Percentiles rank a stretch among this genome's conserved stretches.
Conservation (phyloP, 2,797 vertebrate genomes). For the Phoebastria nigripes region DNA sequence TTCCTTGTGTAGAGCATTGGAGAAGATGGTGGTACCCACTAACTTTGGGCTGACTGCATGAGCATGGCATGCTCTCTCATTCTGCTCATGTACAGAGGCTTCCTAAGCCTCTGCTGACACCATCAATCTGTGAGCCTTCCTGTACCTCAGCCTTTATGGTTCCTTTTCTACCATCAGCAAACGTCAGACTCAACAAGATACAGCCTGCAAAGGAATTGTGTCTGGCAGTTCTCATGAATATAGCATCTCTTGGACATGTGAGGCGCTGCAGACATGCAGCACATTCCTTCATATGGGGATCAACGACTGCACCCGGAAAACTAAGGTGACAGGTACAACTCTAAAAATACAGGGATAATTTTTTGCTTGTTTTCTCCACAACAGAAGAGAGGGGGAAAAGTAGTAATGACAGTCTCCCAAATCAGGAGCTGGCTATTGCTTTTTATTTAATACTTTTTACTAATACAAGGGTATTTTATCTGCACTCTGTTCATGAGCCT, state of each 20-base stretch:
- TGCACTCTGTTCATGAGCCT: not conserved
- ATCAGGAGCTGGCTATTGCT: not conserved
- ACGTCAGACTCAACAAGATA: rapidly evolving
- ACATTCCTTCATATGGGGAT: not conserved
- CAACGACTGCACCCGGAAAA: rapidly evolving
- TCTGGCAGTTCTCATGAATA: not conserved
- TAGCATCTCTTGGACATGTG: not conserved
- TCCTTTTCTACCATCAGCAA: not conserved
- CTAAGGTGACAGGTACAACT: not conserved
- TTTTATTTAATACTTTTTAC: not conserved
- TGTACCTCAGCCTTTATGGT: not conserved
- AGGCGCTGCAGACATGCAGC: not conserved
- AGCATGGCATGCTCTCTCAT: not conserved
- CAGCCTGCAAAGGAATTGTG: not conserved
- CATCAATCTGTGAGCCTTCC: not conserved
- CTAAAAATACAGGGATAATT: not conserved
- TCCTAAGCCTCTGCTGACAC: not conserved
- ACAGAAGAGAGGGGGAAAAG: not conserved
- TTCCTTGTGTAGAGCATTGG: not conserved
- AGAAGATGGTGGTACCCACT: not conserved
- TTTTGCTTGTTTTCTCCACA: not conserved
- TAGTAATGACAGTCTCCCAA: not conserved
- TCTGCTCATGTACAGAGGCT: not conserved
- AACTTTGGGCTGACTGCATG: not conserved
- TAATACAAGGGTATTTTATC: not conserved